Percentiles rank a stretch among this genome's conserved stretches.
Conservation (phyloP, 2,113 vertebrate genomes). For the Mus pahari region DNA sequence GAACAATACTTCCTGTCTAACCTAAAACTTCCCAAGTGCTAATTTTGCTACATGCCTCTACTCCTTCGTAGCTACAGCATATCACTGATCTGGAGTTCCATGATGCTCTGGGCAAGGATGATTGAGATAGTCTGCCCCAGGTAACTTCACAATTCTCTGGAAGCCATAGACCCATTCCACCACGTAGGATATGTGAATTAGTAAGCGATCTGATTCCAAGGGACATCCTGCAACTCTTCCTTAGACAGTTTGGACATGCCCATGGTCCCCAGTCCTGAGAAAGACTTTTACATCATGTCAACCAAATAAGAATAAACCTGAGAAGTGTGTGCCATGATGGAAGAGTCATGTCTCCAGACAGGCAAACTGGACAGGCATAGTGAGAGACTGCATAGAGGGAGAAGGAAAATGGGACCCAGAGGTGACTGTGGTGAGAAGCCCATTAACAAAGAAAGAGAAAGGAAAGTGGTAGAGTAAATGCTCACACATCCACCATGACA, state of each 20-base stretch:
- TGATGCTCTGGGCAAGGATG: not conserved
- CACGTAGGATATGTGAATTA: not conserved
- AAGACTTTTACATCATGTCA: not conserved
- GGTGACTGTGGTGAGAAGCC: not conserved
- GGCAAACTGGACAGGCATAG: not conserved
- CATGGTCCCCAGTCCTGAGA: not conserved
- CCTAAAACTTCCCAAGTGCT: not conserved
- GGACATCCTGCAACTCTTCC: not conserved
- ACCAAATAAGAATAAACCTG: not conserved
- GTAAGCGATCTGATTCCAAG: not conserved
- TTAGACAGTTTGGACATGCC: not conserved
- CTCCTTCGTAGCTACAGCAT: not conserved
- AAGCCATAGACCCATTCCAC: not conserved
- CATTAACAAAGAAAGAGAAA: slow-evolving; percentile 39
- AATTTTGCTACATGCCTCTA: not conserved
- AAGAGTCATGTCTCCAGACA: not conserved
- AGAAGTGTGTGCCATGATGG: not conserved
- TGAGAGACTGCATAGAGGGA: not conserved
- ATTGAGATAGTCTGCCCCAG: not conserved
- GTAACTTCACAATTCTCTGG: not conserved
- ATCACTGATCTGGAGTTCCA: not conserved
- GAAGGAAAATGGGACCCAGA: not conserved
- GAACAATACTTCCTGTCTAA: not conserved
- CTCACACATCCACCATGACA: not conserved
- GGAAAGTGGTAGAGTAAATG: not conserved